These are phyloP conservation scores for Bryconaethiops microstoma DNA, from an alignment of 2,797 vertebrate genomes.

Conservation along the genomic window DNA sequence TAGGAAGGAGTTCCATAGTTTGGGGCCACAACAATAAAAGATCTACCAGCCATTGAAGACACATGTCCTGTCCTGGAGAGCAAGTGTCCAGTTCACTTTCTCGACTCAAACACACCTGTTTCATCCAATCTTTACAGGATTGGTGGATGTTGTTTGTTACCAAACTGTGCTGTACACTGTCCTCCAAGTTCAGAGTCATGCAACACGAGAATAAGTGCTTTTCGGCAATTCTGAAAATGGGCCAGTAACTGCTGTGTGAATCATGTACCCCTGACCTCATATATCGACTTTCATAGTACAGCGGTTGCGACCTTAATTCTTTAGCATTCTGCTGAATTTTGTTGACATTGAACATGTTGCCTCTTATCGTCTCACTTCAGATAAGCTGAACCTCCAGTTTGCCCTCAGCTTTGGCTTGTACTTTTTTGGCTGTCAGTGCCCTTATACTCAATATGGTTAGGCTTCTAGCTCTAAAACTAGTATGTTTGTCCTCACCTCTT, in stretches of 20 bases:
- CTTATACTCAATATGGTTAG: not conserved
- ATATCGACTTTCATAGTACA: not conserved
- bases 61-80: too few species aligned
- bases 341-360: not conserved
- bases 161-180: too few species aligned
- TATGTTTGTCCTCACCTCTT: not conserved
- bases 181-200: too few species aligned
- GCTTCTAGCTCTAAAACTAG: not conserved
- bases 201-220: conserved; percentile 6
- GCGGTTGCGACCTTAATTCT: not conserved
- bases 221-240: not conserved
- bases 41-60: too few species aligned
- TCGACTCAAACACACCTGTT: too few species aligned
- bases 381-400: not conserved
- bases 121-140: too few species aligned
- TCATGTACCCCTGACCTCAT: not conserved
- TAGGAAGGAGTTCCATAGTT: too few species aligned
- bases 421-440: not conserved
- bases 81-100: too few species aligned
- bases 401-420: not conserved
- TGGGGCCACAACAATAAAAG: too few species aligned
- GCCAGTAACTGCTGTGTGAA: not conserved
- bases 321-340: not conserved
- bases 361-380: not conserved
- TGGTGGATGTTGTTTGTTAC: too few species aligned